Evolutionary conservation across 2,888 invertebrate genomes (phyloP), one percentile per base, ranked within the genome.

Genomic region (Netelia inedita): DNA sequence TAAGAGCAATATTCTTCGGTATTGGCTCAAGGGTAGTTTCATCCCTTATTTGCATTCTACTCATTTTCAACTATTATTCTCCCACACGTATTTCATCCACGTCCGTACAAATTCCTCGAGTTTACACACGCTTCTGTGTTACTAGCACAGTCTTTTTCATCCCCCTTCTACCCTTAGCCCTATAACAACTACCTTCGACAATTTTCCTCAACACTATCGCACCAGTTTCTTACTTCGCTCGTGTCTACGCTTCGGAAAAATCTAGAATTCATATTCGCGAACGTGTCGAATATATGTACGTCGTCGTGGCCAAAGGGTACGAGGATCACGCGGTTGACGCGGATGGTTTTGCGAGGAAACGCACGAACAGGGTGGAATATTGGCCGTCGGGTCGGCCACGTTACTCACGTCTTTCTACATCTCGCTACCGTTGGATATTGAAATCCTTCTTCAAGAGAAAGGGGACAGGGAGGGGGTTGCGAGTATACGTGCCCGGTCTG

Each of bases 31-130:
- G 75, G 85, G 87, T 88, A 88, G 66, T 87, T 79, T 84, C 79
- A 88, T 85, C 87, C 5, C 85, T 88, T 89, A 89, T 90, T 88
- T 88, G 83, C 88, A 79, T 73, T 81, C 78, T 57, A 65, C 65
- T 61, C 82, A 78, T 73, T 11, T 80, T 65, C 50, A 66, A 14
- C 9, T 55, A 57, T n/a, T 41, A 61, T 68, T 61, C 19, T 61
- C 14, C 21, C 23, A 53, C 9, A 21, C 28, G 14, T 28, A 68
- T 16, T 66, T 41, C 6, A 57, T 19, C 14, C 41, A 9, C 19
- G 57, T 76, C 69, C 55, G 69, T 65, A 16, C 9, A 65, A 69
- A 35, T 61, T 53, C 79, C 50, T 28, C 16, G 55, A 28, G 55
- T 65, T 59, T 61, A 75, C 69, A 69, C 73, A n/a, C 68, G 61